Percentiles rank a stretch among this genome's conserved stretches.
Conservation (phyloP, 2,797 vertebrate species). For the Gila robusta region DNA sequence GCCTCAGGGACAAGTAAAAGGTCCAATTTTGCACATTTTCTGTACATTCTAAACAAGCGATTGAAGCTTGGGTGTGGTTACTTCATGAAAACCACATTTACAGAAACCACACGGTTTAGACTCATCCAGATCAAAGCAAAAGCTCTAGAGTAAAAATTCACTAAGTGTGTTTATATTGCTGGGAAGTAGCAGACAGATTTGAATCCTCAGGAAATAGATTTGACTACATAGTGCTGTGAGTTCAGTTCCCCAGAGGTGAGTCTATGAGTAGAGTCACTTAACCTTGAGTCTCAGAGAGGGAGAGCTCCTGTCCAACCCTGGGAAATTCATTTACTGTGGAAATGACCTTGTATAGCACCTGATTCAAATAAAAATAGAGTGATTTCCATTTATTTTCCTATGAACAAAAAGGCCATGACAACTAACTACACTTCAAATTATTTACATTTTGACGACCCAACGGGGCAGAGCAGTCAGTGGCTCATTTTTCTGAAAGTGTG, state of each 20-base stretch:
- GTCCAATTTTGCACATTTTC: background rate
- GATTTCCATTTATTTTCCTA: background rate
- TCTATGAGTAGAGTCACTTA: slow-evolving; percentile 18
- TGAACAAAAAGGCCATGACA: background rate
- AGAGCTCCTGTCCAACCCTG: background rate
- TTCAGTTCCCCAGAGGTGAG: slow-evolving; percentile 32
- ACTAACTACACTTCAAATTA: background rate
- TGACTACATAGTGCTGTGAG: background rate
- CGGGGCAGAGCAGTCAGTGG: background rate
- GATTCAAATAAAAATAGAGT: slow-evolving; percentile 1
- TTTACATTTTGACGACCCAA: background rate
- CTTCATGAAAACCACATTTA: background rate
- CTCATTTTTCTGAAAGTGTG: background rate
- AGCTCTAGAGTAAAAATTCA: background rate
- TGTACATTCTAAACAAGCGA: background rate
- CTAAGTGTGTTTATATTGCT: slow-evolving; percentile 9
- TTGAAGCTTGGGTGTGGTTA: background rate
- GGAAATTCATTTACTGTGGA: slow-evolving; percentile 22
- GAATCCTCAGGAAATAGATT: slow-evolving; percentile 35
- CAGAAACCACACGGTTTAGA: background rate
- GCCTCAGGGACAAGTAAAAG: background rate
- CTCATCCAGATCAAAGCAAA: background rate
- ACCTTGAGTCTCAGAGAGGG: slow-evolving; percentile 7
- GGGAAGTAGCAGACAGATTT: slow-evolving; percentile 1
- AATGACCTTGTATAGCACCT: background rate